Conservation (phyloP, 2,888 invertebrate genomes). For the Tipula vernalis region DNA sequence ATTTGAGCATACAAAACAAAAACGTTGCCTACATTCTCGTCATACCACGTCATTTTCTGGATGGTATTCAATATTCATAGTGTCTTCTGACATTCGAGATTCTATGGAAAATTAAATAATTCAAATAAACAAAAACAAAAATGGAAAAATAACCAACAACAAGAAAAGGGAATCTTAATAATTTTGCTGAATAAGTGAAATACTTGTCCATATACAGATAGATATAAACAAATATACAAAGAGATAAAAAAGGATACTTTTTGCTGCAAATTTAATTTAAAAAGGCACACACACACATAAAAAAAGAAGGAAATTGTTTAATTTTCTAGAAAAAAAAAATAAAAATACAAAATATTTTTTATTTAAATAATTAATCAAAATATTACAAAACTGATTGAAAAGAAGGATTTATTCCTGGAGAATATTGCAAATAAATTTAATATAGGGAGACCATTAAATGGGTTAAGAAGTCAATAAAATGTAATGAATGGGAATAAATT, state of each 20-base stretch:
- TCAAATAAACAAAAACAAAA: neutral
- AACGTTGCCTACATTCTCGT: neutral
- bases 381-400: neutral
- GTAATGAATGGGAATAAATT: neutral
- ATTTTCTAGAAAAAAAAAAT: neutral
- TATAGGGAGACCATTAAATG: neutral
- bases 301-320: neutral
- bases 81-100: neutral
- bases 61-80: neutral
- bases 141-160: neutral
- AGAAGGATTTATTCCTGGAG: neutral
- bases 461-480: neutral
- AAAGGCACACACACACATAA: neutral
- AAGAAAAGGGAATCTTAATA: neutral
- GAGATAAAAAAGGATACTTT: neutral
- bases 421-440: neutral
- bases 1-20: neutral
- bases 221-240: neutral
- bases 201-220: neutral
- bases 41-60: neutral
- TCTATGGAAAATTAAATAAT: neutral
- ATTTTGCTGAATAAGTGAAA: neutral
- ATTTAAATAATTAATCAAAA: neutral
- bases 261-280: neutral
- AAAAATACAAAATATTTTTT: neutral